Conservation (phyloP, 53 echinoderm and acorn worm species). For the Mesocentrotus franciscanus region DNA sequence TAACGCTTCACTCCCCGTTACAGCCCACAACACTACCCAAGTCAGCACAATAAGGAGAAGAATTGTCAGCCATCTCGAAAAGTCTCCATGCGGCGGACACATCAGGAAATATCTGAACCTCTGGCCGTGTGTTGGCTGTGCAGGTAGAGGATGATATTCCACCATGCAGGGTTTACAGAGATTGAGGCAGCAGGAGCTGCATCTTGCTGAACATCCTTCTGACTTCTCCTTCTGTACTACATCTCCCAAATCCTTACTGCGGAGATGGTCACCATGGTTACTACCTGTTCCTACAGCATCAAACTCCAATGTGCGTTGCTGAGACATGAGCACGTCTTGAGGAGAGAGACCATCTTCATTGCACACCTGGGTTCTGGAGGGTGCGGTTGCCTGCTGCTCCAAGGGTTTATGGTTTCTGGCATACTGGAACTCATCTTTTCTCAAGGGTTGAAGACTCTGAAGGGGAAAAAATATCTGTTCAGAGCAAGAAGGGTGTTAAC, state of each 20-base stretch:
- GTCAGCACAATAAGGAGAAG: conserved; percentile 70
- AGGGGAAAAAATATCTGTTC: not conserved
- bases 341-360: conserved; percentile 17
- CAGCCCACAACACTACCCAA: conserved; percentile 92
- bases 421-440: conserved; percentile 8
- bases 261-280: not conserved
- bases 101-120: conserved; percentile 73
- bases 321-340: not conserved
- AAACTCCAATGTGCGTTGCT: conserved; percentile 57
- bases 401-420: conserved; percentile 57
- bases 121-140: conserved; percentile 68
- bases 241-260: not conserved
- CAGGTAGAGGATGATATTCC: conserved; percentile 73
- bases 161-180: conserved; percentile 73
- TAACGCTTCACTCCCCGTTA: conserved; percentile 83
- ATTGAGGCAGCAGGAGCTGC: conserved; percentile 11
- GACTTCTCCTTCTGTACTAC: not conserved
- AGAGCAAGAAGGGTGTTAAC: no score
- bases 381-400: conserved; percentile 52
- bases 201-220: not conserved
- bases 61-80: conserved; percentile 77
- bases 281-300: conserved; percentile 36
- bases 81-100: conserved; percentile 86
- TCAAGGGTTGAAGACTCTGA: not conserved
- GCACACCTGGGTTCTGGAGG: not conserved